Conservation (phyloP, 2,113 vertebrate genomes). For the Pavo muticus region DNA sequence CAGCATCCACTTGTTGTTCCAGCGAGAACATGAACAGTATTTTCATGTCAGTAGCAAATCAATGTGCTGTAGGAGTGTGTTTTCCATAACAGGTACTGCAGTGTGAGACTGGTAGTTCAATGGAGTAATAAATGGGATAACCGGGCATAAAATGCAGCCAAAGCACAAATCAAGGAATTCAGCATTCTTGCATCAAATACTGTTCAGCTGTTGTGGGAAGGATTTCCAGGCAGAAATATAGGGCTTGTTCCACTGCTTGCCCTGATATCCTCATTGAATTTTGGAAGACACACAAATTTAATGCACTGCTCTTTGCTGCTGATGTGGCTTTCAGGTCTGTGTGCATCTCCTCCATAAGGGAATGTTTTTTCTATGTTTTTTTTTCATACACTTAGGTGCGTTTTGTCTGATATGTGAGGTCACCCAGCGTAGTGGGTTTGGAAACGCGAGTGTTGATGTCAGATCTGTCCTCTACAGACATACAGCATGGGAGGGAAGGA, state of each 20-base stretch:
- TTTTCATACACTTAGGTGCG: not conserved
- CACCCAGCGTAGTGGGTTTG: not conserved
- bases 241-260: not conserved
- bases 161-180: not conserved
- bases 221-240: not conserved
- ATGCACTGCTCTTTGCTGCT: not conserved
- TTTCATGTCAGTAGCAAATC: constrained; percentile 5
- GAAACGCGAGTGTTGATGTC: not conserved
- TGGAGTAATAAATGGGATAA: not conserved
- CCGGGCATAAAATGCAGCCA: not conserved
- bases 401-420: not conserved
- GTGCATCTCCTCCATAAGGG: not conserved
- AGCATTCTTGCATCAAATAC: not conserved
- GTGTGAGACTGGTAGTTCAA: not conserved
- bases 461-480: not conserved
- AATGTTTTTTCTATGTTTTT: not conserved
- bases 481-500: not conserved
- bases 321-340: not conserved
- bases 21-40: not conserved
- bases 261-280: not conserved
- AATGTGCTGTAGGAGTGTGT: not conserved
- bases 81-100: not conserved
- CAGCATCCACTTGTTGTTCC: constrained; percentile 20
- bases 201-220: not conserved
- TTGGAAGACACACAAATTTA: not conserved